Percentiles rank a stretch among this genome's conserved stretches.
Evolutionary conservation across 1,140 invertebrate genomes (phyloP).

Genomic region (Drosophila sechellia): DNA sequence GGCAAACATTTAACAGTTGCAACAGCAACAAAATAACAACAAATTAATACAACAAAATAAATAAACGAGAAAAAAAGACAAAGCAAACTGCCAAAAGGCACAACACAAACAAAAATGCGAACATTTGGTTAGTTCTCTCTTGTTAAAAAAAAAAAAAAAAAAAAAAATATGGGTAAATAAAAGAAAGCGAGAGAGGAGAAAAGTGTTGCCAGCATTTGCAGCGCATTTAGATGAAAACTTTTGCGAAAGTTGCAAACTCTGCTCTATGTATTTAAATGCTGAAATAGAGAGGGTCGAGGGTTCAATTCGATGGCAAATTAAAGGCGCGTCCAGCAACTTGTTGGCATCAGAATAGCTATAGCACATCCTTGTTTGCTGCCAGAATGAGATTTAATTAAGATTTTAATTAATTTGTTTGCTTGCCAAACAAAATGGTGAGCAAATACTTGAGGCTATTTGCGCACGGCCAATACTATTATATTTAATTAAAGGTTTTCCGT

Average conservation of each 20-base stretch:
- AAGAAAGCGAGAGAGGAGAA: constrained; percentile 13
- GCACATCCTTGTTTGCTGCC: constrained; percentile 5
- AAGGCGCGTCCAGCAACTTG: constrained; percentile 22
- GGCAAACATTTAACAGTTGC: constrained; percentile 44
- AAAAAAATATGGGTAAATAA: constrained; percentile 1
- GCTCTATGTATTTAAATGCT: constrained; percentile 35
- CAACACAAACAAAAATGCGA: constrained; percentile 35
- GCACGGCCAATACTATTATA: not conserved
- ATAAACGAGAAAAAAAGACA: constrained; percentile 22
- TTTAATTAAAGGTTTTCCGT: not conserved
- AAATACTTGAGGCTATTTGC: not conserved
- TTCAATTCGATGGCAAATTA: constrained; percentile 20
- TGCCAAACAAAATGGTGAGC: not conserved
- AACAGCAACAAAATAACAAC: constrained; percentile 8
- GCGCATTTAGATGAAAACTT: constrained; percentile 49
- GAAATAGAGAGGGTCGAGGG: constrained; percentile 1
- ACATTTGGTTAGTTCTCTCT: constrained; percentile 12
- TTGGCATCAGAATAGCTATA: constrained; percentile 5
- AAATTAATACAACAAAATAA: constrained; percentile 6
- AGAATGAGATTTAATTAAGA: constrained; percentile 13
- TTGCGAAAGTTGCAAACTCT: constrained; percentile 43
- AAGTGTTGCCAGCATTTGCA: constrained; percentile 51
- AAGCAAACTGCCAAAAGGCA: constrained; percentile 50
- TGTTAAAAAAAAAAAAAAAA: constrained; percentile 9
- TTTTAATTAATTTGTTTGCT: constrained; percentile 7